Evolutionary conservation across 2,113 vertebrate genomes (phyloP).

Genomic region (Eulemur macaco): DNA sequence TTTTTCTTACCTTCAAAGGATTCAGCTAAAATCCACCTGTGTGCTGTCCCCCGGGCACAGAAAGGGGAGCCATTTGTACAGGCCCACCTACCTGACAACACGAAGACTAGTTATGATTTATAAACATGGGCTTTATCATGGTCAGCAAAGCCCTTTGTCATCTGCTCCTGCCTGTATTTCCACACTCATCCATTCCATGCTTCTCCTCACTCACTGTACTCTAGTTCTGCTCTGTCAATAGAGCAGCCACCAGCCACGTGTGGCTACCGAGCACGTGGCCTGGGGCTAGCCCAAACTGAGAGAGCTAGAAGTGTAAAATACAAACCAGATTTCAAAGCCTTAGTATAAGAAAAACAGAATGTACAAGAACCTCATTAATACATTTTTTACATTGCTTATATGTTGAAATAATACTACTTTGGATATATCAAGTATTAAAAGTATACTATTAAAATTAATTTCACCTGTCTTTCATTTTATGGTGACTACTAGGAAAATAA

Average conservation of each 20-base stretch:
- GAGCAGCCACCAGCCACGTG: not conserved
- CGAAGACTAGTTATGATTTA: not conserved
- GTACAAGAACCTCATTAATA: too few species aligned
- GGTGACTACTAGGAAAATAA: too few species aligned
- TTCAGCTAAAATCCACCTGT: not conserved
- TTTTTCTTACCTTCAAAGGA: not conserved
- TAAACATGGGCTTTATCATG: not conserved
- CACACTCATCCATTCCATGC: not conserved
- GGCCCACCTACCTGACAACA: too few species aligned
- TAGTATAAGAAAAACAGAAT: too few species aligned
- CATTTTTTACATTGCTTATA: too few species aligned
- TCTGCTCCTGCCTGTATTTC: not conserved
- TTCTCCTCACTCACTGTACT: not conserved
- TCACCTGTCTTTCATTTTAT: too few species aligned
- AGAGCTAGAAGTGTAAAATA: too few species aligned
- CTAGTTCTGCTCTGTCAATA: not conserved
- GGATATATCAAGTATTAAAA: too few species aligned
- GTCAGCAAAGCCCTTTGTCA: not conserved
- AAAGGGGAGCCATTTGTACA: accelerated
- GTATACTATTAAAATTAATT: too few species aligned
- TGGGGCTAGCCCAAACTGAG: too few species aligned
- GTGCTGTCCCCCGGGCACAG: not conserved
- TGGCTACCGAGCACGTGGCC: not conserved
- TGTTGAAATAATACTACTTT: too few species aligned
- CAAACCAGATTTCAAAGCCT: too few species aligned